Base-by-base conservation (phyloP, 2,113 vertebrate genomes). In the Cyphomyrus plagiostoma region DNA sequence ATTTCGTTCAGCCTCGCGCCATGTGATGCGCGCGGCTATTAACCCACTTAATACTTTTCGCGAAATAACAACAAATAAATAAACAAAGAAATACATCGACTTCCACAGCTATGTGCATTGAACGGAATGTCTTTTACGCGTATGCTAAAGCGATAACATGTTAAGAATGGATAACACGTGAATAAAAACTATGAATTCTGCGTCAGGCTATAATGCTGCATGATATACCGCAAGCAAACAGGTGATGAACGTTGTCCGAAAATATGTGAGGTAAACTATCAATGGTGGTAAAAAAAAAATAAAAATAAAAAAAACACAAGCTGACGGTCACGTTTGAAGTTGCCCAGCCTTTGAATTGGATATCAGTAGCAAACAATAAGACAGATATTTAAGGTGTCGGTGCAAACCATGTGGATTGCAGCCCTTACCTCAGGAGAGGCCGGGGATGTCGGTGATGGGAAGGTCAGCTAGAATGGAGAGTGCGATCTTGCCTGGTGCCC, bases 371-470 rank as follows among this genome's bases (percentile, higher is more conserved):
- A 42, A 39, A 19, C 74, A 80, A 42, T 8, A 19, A 80, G 74
- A 35, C 13, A 42, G 35, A 80, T 80, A 35, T 39, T 77, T 11
- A 5, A 17, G 35, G 13, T 77, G 35, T 42, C 35, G 74, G 15
- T 42, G 74, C 70, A 23, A 77, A 77, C 11, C 70, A 77, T 39
- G 30, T 77, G 70, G 70, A 77, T 35, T 39, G 70, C 30, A 77
- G 70, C 87, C 66, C 93, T 95, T 95, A 95, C 95, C 95, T 94
- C 91, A 3, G 84, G 74, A 91, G 92, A 93, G 94, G 93, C 90
- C 90, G 92, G 91, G 21, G 90, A 92, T 88, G 77, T 88, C 88
- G 88, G 90, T 89, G 85, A 42, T 92, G 83, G 89, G 91, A 62
- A 91, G 58, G 91, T 91, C 48, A 90, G 92, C 90, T 70, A 90